Percentiles rank a stretch among this genome's conserved stretches.
These are phyloP conservation scores for Spatulosminthurus flaviceps DNA, from an alignment of 2,888 invertebrate genomes.

Conservation along the genomic window DNA sequence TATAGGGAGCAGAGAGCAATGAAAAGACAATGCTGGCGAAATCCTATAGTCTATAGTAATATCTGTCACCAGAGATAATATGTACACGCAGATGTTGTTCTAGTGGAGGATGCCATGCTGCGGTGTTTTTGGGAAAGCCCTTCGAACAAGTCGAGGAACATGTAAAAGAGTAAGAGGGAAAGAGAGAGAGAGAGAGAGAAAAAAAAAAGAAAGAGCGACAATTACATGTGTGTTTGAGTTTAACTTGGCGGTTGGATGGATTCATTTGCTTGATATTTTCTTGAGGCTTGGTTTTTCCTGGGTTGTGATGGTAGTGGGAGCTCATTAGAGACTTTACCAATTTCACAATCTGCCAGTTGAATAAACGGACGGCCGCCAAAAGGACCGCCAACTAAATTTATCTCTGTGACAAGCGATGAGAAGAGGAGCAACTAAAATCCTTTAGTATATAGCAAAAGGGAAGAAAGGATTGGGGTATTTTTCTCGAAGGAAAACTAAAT, in stretches of 20 bases:
- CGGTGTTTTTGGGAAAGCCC: constrained; percentile 27
- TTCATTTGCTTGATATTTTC: constrained; percentile 23
- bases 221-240: constrained; percentile 37
- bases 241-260: constrained; percentile 28
- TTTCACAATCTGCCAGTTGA: constrained; percentile 46
- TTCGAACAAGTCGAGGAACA: not conserved
- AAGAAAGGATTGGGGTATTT: not conserved
- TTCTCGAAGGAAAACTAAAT: constrained; percentile 27
- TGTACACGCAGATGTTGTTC: constrained; percentile 35
- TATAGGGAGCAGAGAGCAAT: not conserved
- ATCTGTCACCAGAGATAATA: constrained; percentile 12
- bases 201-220: constrained; percentile 42
- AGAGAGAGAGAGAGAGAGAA: not conserved
- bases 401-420: constrained; percentile 45
- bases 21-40: not conserved
- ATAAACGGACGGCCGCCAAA: constrained; percentile 42
- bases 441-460: not conserved
- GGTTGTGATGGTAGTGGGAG: constrained; percentile 25
- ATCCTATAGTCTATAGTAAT: not conserved
- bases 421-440: constrained; percentile 27
- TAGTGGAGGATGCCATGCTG: constrained; percentile 32
- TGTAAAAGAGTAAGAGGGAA: not conserved
- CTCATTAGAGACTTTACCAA: constrained; percentile 43
- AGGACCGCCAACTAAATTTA: constrained; percentile 44
- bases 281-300: not conserved